Conservation (phyloP, 2,888 invertebrate genomes). For the Pocota personata region DNA sequence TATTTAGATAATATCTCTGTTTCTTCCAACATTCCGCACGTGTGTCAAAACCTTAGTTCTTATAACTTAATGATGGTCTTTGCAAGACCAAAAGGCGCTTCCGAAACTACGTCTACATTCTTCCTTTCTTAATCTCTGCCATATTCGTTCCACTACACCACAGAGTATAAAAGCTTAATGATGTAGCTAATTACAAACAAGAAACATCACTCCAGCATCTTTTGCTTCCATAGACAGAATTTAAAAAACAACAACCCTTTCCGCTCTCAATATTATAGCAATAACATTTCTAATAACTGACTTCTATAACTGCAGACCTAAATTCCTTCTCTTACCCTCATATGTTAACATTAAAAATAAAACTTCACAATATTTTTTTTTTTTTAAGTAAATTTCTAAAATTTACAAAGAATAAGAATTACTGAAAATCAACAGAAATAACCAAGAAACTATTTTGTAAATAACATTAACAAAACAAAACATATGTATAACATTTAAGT, state of each 20-base stretch:
- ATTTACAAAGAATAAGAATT: constrained; percentile 45
- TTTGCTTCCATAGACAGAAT: not conserved
- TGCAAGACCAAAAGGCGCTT: not conserved
- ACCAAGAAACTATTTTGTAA: constrained; percentile 72
- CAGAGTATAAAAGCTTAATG: not conserved
- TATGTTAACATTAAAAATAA: constrained; percentile 6
- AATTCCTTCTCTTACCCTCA: constrained; percentile 28
- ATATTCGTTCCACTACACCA: not conserved
- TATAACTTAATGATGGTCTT: not conserved
- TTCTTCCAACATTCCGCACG: not conserved
- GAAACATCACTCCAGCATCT: not conserved
- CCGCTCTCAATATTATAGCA: not conserved
- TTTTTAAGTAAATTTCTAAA: constrained; percentile 55
- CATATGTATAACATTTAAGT: constrained; percentile 52
- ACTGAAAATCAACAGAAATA: constrained; percentile 61
- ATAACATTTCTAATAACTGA: not conserved
- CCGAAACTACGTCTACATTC: not conserved
- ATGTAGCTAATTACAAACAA: not conserved
- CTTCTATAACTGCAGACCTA: not conserved
- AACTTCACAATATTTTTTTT: constrained; percentile 35
- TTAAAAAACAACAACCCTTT: not conserved
- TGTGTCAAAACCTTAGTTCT: not conserved
- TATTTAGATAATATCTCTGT: not conserved
- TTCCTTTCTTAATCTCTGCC: not conserved
- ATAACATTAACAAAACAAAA: constrained; percentile 58